Evolutionary conservation across 2,113 vertebrate species (phyloP).

Genomic region (Mionectes macconnelli): DNA sequence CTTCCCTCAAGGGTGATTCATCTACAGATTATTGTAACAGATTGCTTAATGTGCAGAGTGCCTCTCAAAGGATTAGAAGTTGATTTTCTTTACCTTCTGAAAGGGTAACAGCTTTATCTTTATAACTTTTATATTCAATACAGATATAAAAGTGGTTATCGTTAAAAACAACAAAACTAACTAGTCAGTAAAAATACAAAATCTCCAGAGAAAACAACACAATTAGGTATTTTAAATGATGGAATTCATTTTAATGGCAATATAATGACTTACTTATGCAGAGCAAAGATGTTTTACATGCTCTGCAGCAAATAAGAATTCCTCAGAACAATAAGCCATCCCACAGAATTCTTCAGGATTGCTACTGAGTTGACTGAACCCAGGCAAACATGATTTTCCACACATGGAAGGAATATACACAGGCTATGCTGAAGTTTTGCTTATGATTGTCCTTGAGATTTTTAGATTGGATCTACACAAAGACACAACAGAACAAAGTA

Average conservation of each 20-base stretch:
- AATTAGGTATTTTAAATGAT: not conserved
- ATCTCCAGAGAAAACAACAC: not conserved
- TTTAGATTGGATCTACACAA: not conserved
- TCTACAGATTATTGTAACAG: not conserved
- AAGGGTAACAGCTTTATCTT: not conserved
- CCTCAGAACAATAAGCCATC: not conserved
- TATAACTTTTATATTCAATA: not conserved
- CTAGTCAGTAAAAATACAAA: not conserved
- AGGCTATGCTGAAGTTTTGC: not conserved
- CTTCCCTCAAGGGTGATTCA: not conserved
- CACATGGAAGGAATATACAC: conserved; percentile 17
- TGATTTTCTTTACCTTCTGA: not conserved
- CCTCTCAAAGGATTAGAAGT: not conserved
- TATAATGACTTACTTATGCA: not conserved
- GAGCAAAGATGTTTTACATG: not conserved
- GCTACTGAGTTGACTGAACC: conserved; percentile 37
- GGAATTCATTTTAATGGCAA: not conserved
- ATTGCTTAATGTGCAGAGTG: not conserved
- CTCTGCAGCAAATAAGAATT: not conserved
- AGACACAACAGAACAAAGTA: not conserved
- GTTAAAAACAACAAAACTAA: not conserved
- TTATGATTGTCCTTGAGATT: not conserved
- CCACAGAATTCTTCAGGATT: conserved; percentile 16
- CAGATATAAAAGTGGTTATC: not conserved
- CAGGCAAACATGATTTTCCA: conserved; percentile 1